These are phyloP conservation scores for Aphrocallistes beatrix DNA, from an alignment of 37 sponge, comb jelly and placozoan species.

Conservation along the genomic window DNA sequence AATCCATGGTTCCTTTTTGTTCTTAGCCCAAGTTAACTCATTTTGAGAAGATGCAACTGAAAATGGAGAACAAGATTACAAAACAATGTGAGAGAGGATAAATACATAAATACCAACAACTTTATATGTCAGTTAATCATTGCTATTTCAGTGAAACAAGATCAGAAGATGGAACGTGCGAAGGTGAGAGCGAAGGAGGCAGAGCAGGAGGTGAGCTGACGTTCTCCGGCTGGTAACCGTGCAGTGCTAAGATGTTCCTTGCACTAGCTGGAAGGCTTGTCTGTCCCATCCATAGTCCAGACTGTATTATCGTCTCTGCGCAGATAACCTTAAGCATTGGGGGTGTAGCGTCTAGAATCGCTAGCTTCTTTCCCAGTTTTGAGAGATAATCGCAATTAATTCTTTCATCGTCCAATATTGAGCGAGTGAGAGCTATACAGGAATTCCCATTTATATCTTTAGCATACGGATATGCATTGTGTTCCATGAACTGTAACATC, in stretches of 20 bases:
- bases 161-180: neutral
- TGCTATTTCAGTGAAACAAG: neutral
- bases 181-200: neutral
- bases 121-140: neutral
- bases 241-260: neutral
- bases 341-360: neutral
- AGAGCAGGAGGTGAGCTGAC: neutral
- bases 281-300: neutral
- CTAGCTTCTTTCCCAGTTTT: neutral
- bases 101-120: neutral
- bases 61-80: neutral
- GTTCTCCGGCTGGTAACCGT: neutral
- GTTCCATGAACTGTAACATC: neutral
- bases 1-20: too few species aligned
- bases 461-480: slow-evolving; percentile 3
- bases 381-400: neutral
- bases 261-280: neutral
- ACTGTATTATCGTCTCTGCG: neutral
- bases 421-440: neutral
- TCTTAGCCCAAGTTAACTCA: neutral
- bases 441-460: neutral
- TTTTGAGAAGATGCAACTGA: neutral
- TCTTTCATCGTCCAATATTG: neutral
- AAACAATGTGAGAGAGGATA: neutral
- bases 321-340: neutral